phyloP scores from a whole-genome alignment of 2,888 invertebrate genomes.

The Tetranychus truncatus region DNA sequence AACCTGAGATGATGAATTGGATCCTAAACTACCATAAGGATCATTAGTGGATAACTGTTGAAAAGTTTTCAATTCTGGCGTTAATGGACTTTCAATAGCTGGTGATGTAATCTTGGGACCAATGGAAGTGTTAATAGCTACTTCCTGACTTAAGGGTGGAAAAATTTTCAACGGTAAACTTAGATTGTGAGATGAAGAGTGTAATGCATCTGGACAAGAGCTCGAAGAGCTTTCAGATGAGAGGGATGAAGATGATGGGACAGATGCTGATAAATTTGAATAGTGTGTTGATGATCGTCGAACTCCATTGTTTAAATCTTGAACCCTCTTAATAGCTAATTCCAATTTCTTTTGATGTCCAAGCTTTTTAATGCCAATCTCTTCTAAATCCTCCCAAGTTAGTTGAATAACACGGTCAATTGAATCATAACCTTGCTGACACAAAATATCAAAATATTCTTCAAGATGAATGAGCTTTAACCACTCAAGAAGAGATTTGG shows the following conservation, averaged over 20 bases:
- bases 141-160: constrained; percentile 21
- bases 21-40: too few species aligned
- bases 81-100: constrained; percentile 21
- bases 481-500: constrained; percentile 87
- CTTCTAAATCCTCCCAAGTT: constrained; percentile 97
- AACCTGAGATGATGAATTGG: too few species aligned
- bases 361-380: constrained; percentile 47
- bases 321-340: constrained; percentile 85
- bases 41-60: constrained; percentile 24
- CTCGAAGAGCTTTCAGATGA: background rate
- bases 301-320: constrained; percentile 43
- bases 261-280: constrained; percentile 1
- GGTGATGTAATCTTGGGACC: constrained; percentile 20
- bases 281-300: constrained; percentile 3
- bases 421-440: constrained; percentile 78
- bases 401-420: constrained; percentile 85
- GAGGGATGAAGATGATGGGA: background rate
- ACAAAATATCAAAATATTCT: constrained; percentile 73
- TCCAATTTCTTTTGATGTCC: constrained; percentile 97
- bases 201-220: background rate
- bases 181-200: background rate
- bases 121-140: constrained; percentile 24
- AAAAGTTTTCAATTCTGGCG: constrained; percentile 28
- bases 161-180: background rate
- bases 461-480: constrained; percentile 68